Evolutionary conservation across 2,888 invertebrate species (phyloP).

Genomic region (Tholera decimalis): DNA sequence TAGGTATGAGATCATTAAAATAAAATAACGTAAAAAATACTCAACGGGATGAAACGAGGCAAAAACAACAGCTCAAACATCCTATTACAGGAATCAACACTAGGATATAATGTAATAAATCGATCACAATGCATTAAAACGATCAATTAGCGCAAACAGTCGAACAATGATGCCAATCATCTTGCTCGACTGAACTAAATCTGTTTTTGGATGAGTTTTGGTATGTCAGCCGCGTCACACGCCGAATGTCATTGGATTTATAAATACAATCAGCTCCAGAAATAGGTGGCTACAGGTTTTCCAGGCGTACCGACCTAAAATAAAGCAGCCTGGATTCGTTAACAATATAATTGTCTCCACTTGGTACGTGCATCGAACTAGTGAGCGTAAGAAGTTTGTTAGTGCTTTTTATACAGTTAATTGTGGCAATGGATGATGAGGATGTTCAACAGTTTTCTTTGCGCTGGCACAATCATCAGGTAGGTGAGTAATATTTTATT

Average conservation of each 20-base stretch:
- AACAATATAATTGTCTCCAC: constrained; percentile 90
- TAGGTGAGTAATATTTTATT: constrained; percentile 89
- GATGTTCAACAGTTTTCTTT: constrained; percentile 95
- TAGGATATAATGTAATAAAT: constrained; percentile 50
- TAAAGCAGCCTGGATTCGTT: constrained; percentile 91
- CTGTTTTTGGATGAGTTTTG: constrained; percentile 91
- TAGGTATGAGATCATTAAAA: background rate
- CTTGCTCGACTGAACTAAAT: constrained; percentile 86
- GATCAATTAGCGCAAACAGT: constrained; percentile 80
- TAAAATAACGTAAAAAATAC: background rate
- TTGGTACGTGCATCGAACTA: constrained; percentile 77
- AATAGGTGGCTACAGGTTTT: constrained; percentile 92
- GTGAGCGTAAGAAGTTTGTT: constrained; percentile 80
- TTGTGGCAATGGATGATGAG: constrained; percentile 90
- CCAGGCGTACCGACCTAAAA: constrained; percentile 91
- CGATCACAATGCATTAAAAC: constrained; percentile 63
- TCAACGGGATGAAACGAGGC: background rate
- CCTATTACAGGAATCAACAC: constrained; percentile 20
- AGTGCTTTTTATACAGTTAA: constrained; percentile 75
- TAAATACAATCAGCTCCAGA: constrained; percentile 92
- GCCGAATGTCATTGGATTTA: constrained; percentile 91
- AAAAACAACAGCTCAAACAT: constrained; percentile 35
- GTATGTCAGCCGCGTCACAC: constrained; percentile 90
- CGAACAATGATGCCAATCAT: constrained; percentile 90
- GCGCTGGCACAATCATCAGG: constrained; percentile 96